Evolutionary conservation across 1,140 invertebrate genomes (phyloP).

Genomic region (Lucilia sericata): DNA sequence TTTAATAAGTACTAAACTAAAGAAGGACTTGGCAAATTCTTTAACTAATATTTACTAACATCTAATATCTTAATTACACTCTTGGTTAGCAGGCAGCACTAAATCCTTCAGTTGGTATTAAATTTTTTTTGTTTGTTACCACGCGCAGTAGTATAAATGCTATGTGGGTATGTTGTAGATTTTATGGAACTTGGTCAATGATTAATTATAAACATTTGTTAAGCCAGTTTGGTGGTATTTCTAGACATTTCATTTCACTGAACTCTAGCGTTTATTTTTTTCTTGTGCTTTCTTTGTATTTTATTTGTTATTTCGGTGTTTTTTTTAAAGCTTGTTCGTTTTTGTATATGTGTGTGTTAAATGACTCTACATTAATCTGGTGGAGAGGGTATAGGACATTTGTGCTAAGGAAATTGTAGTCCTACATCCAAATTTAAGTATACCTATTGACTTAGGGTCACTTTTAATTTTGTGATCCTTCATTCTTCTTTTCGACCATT

Average conservation of each 20-base stretch:
- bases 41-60: conserved; percentile 15
- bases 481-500: no score
- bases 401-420: no score
- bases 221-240: neutral
- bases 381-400: no score
- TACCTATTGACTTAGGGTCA: no score
- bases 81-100: neutral
- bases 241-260: neutral
- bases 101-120: neutral
- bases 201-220: conserved; percentile 37
- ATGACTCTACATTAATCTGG: no score
- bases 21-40: no score
- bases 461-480: no score
- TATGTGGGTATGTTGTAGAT: neutral
- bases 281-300: neutral
- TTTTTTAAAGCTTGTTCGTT: neutral
- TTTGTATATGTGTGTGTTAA: neutral
- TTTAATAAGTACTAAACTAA: neutral
- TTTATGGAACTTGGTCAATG: neutral
- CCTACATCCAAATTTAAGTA: no score
- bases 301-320: no score
- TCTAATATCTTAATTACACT: conserved; percentile 33
- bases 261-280: neutral
- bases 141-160: no score
- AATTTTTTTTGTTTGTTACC: neutral